Percentiles rank a stretch among this genome's conserved stretches.
These are phyloP conservation scores for Xenus cinereus DNA, from an alignment of 2,113 vertebrate genomes.

Conservation along the genomic window DNA sequence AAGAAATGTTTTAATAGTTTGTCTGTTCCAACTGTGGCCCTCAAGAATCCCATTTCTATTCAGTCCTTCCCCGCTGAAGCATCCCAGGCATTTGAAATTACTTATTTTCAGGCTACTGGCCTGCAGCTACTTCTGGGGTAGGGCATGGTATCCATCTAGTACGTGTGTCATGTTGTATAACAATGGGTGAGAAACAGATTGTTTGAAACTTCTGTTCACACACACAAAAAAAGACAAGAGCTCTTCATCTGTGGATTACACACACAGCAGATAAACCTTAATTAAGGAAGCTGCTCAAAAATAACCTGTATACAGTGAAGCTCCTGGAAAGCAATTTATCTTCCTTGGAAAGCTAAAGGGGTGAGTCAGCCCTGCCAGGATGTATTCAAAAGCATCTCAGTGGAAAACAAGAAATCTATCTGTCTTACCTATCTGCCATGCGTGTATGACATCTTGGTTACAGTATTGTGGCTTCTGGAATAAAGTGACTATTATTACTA, in stretches of 20 bases:
- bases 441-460: background rate
- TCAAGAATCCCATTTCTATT: background rate
- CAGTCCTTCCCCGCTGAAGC: background rate
- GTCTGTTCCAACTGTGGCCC: background rate
- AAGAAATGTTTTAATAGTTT: background rate
- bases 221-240: background rate
- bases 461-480: background rate
- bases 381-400: constrained; percentile 11
- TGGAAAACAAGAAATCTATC: constrained; percentile 35
- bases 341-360: constrained; percentile 44
- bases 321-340: constrained; percentile 54
- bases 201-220: constrained; percentile 16
- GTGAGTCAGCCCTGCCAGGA: constrained; percentile 33
- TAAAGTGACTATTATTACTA: background rate
- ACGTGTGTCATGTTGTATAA: background rate
- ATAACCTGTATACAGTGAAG: constrained; percentile 26
- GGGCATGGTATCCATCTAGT: background rate
- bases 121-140: background rate
- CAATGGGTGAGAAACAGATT: constrained; percentile 28
- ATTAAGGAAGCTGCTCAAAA: constrained; percentile 24
- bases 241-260: background rate
- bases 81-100: background rate
- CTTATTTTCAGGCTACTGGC: background rate
- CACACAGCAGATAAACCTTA: constrained; percentile 28
- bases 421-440: background rate